Conservation (phyloP, 1,140 invertebrate genomes). For the Drosophila ogumai region DNA sequence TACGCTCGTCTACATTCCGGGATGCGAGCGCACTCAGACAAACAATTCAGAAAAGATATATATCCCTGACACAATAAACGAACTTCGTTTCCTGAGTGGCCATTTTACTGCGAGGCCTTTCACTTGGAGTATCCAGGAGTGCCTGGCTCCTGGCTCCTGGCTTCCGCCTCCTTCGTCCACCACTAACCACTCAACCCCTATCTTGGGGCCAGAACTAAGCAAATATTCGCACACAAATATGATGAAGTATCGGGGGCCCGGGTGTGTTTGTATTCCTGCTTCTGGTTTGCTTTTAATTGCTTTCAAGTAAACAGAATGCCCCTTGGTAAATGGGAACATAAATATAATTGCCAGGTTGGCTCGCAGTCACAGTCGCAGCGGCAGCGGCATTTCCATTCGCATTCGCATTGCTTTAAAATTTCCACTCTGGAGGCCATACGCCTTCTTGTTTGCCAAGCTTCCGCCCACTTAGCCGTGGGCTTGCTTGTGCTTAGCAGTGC, state of each 20-base stretch:
- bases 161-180: not conserved
- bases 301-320: constrained; percentile 79
- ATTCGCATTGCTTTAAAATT: constrained; percentile 39
- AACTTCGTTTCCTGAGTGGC: constrained; percentile 81
- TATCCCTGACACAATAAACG: constrained; percentile 81
- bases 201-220: constrained; percentile 59
- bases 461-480: constrained; percentile 2
- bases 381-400: not conserved
- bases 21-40: constrained; percentile 57
- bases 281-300: constrained; percentile 76
- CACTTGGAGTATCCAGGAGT: constrained; percentile 24
- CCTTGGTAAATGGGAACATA: constrained; percentile 65
- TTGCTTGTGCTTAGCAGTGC: constrained; percentile 11
- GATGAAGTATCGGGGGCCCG: constrained; percentile 58
- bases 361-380: not conserved
- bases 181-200: constrained; percentile 39
- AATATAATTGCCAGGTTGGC: constrained; percentile 72
- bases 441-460: constrained; percentile 15
- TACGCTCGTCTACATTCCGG: constrained; percentile 46
- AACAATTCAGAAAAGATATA: constrained; percentile 62
- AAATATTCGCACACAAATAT: constrained; percentile 78
- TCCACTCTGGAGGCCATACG: constrained; percentile 46
- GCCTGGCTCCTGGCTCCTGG: not conserved
- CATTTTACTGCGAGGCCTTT: constrained; percentile 79
- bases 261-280: constrained; percentile 32